A percentile compares a stretch with the other conserved stretches of the same genome.
Evolutionary conservation across 2,888 invertebrate species (phyloP).

Genomic region (Melinopterus prodromus): DNA sequence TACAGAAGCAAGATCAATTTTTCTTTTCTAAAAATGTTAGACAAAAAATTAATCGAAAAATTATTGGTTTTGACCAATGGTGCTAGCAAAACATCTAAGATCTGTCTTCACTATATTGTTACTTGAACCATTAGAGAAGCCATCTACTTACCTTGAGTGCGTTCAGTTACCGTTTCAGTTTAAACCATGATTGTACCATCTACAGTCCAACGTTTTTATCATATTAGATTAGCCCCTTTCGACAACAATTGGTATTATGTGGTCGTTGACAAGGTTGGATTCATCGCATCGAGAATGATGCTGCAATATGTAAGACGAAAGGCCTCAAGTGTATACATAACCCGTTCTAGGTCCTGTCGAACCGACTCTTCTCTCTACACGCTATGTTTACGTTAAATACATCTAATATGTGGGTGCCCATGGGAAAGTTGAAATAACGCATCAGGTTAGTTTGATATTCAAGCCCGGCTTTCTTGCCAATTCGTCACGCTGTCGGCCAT

Average conservation of each 20-base stretch:
- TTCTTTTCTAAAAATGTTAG: too few relatives aligned
- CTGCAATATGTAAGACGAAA: constrained; percentile 29
- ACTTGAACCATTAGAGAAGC: too few relatives aligned
- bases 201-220: constrained; percentile 34
- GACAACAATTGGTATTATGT: constrained; percentile 36
- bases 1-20: too few relatives aligned
- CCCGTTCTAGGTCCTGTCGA: constrained; percentile 12
- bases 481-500: constrained; percentile 56
- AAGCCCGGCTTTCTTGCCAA: constrained; percentile 52
- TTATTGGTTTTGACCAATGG: too few relatives aligned
- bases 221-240: constrained; percentile 36
- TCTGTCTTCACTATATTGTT: too few relatives aligned
- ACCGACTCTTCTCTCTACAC: neutral
- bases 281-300: constrained; percentile 34
- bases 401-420: constrained; percentile 41
- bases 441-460: constrained; percentile 49
- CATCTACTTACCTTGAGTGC: too few relatives aligned
- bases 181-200: constrained; percentile 13
- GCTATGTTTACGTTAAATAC: constrained; percentile 34
- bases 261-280: constrained; percentile 32
- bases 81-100: too few relatives aligned
- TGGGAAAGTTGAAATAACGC: constrained; percentile 50
- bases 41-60: too few relatives aligned
- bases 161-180: constrained; percentile 11
- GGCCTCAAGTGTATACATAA: constrained; percentile 12